Conservation (phyloP, 2,113 vertebrate species). For the Microtus oregoni region DNA sequence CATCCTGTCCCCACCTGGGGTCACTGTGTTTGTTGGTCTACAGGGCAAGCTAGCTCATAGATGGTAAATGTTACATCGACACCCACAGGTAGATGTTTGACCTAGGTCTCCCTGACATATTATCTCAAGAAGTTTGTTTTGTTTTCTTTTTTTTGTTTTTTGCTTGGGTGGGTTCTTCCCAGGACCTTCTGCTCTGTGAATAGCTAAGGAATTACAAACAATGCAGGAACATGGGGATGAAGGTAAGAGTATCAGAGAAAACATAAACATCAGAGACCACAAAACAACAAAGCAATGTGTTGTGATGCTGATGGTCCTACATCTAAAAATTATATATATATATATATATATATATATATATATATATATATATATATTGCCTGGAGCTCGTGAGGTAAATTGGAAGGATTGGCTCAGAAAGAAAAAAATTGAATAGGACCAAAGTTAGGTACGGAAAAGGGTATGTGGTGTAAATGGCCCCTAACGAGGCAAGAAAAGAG, state of each 20-base stretch:
- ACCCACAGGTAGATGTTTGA: background rate
- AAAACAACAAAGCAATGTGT: too few relatives aligned
- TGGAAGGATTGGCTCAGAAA: background rate
- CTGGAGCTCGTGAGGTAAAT: background rate
- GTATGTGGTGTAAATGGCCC: background rate
- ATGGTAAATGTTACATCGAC: background rate
- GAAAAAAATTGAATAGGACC: too few relatives aligned
- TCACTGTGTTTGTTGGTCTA: background rate
- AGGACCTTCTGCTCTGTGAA: background rate
- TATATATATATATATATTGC: too few relatives aligned
- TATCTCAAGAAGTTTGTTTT: background rate
- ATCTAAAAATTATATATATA: too few relatives aligned
- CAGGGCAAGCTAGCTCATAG: too few relatives aligned
- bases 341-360: too few relatives aligned
- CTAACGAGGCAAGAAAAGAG: too few relatives aligned
- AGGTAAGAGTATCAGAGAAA: background rate
- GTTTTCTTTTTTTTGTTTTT: too few relatives aligned
- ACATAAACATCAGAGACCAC: background rate
- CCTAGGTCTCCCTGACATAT: background rate
- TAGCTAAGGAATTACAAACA: background rate
- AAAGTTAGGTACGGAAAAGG: background rate
- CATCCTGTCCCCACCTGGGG: background rate
- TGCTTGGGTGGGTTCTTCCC: background rate
- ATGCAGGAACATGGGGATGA: accelerated
- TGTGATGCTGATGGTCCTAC: too few relatives aligned